Base-by-base conservation (phyloP, 2,888 invertebrate species). In the Abscondita cerata region DNA sequence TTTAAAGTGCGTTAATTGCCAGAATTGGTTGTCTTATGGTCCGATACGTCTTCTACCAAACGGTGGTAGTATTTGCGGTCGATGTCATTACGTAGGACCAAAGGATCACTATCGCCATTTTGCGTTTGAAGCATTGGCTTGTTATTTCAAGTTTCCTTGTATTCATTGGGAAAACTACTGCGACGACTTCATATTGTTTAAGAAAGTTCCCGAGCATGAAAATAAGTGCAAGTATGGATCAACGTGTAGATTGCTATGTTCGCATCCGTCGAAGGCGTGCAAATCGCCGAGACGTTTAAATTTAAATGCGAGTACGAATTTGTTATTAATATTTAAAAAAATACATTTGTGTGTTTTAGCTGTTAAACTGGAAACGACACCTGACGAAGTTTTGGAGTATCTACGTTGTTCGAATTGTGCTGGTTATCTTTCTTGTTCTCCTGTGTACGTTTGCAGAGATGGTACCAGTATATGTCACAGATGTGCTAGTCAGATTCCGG, bases 71-170 rank as follows among this genome's bases (percentile, higher is more conserved):
- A 52, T 77, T 2, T 81, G 81, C 62, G 80, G 79, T 53, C 70
- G 79, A 55, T 81, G 80, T 66, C 56, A 62, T 8, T 41, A 47
- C 34, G 48, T 46, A 8, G 52, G 48, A 9, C 58, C 59, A 2
- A 33, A 38, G 6, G 61, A 51, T 50, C 50, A 65, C 19, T 75
- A 74, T 61, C 71, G 75, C 36, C 77, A 78, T 63, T 61, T 67
- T 9, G 69, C 76, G 0, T 80, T 75, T 60, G 80, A 79, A 68
- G 73, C 74, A 0, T 52, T 79, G 13, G 80, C 79, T 6, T 71
- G 73, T 6, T 72, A 73, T 50, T 80, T 78, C 64, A 46, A 69
- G 16, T 80, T 76, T 65, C 80, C 80, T 0, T 80, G 80, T 64
- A 68, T 64, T 61, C 70, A 76, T 67, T 78, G 75, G 74, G 65